A percentile compares a stretch with the other conserved stretches of the same genome.
Conservation (phyloP, 2,797 vertebrate species). For the Smutsia gigantea region DNA sequence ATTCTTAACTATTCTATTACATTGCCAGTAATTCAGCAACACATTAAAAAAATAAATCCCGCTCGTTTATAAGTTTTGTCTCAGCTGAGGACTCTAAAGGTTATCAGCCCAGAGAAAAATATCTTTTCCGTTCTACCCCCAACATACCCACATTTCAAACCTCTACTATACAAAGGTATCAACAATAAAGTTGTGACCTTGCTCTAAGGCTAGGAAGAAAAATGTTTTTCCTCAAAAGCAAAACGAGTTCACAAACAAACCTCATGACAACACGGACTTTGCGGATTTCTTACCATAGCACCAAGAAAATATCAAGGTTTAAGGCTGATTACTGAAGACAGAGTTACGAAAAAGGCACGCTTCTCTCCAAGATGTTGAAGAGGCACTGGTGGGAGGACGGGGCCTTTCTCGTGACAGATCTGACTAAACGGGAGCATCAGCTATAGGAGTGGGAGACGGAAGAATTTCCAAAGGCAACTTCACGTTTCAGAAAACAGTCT, state of each 20-base stretch:
- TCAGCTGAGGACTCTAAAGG: not conserved
- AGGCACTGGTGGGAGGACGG: not conserved
- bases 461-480: constrained; percentile 52
- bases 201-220: not conserved
- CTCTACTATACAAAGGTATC: not conserved
- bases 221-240: not conserved
- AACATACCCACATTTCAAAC: not conserved
- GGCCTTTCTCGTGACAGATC: constrained; percentile 44
- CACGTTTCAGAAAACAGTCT: not conserved
- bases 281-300: not conserved
- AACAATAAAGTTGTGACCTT: constrained; percentile 59
- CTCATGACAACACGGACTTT: not conserved
- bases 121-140: not conserved
- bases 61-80: not conserved
- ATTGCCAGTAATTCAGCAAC: not conserved
- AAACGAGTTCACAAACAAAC: not conserved
- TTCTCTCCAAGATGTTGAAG: not conserved
- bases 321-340: not conserved
- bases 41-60: not conserved
- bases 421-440: not conserved
- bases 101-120: not conserved
- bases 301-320: not conserved
- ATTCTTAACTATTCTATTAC: not conserved
- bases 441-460: not conserved
- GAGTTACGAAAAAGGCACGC: constrained; percentile 25